phyloP scores from a whole-genome alignment of 1,140 invertebrate species.

The Marisa cornuarietis region DNA sequence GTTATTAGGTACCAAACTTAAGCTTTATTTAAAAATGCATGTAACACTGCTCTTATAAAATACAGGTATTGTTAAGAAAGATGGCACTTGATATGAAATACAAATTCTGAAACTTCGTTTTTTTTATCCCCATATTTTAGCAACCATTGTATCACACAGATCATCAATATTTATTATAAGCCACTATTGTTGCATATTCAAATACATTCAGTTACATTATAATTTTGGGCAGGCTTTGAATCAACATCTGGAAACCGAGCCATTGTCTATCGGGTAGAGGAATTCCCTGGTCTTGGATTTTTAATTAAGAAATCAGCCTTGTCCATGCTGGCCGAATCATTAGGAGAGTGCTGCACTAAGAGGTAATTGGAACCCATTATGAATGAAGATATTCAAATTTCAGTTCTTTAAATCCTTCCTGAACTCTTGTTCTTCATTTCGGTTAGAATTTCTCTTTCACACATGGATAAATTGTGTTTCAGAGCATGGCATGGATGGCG shows the following conservation, averaged over 20 bases:
- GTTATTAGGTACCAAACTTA: no score
- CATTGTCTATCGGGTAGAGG: constrained; percentile 56
- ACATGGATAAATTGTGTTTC: neutral
- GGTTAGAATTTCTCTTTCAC: no score
- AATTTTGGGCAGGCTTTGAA: constrained; percentile 57
- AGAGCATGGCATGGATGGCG: constrained; percentile 60
- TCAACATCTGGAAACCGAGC: constrained; percentile 48
- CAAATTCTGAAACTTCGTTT: no score
- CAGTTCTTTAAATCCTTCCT: neutral
- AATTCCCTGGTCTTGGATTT: constrained; percentile 62
- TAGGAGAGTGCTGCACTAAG: constrained; percentile 43
- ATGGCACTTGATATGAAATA: no score
- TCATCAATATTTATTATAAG: no score
- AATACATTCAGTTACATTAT: neutral
- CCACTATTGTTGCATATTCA: no score
- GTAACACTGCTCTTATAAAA: no score
- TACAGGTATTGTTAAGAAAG: no score
- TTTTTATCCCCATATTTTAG: no score
- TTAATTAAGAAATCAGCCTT: constrained; percentile 51
- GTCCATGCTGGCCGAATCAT: constrained; percentile 24
- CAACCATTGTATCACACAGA: no score
- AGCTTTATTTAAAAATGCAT: no score
- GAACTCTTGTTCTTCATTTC: neutral
- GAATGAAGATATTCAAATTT: neutral
- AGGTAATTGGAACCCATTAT: constrained; percentile 31